Evolutionary conservation across 2,113 vertebrate species (phyloP).

Genomic region (Megaceryle torquata): DNA sequence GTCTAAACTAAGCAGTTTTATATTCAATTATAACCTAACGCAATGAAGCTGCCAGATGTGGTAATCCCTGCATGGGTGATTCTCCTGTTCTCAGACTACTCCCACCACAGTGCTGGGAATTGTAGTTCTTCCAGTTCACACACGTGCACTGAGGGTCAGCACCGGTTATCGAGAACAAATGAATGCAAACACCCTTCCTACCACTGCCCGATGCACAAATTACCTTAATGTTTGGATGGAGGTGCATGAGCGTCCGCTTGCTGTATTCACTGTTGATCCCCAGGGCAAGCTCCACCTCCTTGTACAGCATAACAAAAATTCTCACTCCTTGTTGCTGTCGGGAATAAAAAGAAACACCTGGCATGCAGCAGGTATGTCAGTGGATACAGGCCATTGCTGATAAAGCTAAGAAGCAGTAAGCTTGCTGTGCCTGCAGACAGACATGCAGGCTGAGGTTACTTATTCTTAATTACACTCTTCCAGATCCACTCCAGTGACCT

Average conservation of each 20-base stretch:
- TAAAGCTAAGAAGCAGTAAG: background rate
- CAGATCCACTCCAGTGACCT: background rate
- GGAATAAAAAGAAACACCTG: background rate
- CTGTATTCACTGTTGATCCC: conserved; percentile 97
- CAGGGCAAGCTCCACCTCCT: conserved; percentile 94
- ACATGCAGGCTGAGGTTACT: background rate
- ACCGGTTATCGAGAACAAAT: background rate
- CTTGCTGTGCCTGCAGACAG: background rate
- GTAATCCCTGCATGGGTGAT: background rate
- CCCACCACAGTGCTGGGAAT: background rate
- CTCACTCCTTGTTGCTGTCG: conserved; percentile 92
- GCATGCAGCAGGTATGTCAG: background rate
- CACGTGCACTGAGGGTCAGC: background rate
- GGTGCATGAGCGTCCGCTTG: conserved; percentile 84
- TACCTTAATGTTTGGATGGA: conserved; percentile 96
- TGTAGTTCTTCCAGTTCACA: background rate
- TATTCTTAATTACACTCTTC: background rate
- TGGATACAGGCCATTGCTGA: accelerated
- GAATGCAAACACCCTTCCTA: background rate
- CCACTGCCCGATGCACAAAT: too few species aligned
- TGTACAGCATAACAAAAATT: conserved; percentile 94
- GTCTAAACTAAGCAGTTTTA: background rate
- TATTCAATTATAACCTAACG: background rate
- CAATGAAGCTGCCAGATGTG: background rate
- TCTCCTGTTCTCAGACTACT: background rate